Percentiles rank a stretch among this genome's conserved stretches.
phyloP scores from a whole-genome alignment of 2,888 invertebrate genomes.

The Notodonta ziczac region DNA sequence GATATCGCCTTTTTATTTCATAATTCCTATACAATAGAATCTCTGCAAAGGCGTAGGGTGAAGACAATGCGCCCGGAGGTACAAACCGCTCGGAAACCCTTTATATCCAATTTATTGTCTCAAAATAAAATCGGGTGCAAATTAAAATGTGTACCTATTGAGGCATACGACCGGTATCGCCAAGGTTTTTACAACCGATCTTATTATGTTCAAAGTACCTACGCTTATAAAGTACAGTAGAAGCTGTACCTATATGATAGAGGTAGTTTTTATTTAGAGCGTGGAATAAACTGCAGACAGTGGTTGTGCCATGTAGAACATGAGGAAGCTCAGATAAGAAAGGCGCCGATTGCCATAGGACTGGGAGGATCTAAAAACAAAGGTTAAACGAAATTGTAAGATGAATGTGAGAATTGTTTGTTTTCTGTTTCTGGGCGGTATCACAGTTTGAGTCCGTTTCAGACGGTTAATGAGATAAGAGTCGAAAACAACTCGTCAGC shows the following conservation, averaged over 20 bases:
- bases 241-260: neutral
- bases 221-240: slow-evolving; percentile 18
- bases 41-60: slow-evolving; percentile 78
- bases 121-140: slow-evolving; percentile 84
- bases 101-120: slow-evolving; percentile 82
- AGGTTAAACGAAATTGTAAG: slow-evolving; percentile 18
- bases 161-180: slow-evolving; percentile 53
- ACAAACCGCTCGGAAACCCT: slow-evolving; percentile 79
- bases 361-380: slow-evolving; percentile 20
- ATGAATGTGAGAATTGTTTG: slow-evolving; percentile 26
- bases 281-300: neutral
- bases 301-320: neutral
- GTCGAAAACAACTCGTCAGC: slow-evolving; percentile 68
- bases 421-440: slow-evolving; percentile 34
- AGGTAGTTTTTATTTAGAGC: neutral
- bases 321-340: slow-evolving; percentile 10
- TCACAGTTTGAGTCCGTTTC: slow-evolving; percentile 37
- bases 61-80: slow-evolving; percentile 84
- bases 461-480: slow-evolving; percentile 58
- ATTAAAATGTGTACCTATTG: slow-evolving; percentile 74
- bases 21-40: slow-evolving; percentile 79
- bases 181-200: slow-evolving; percentile 49
- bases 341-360: neutral
- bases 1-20: slow-evolving; percentile 82
- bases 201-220: slow-evolving; percentile 47